phyloP scores from a whole-genome alignment of 2,797 vertebrate genomes.

The Argya squamiceps region DNA sequence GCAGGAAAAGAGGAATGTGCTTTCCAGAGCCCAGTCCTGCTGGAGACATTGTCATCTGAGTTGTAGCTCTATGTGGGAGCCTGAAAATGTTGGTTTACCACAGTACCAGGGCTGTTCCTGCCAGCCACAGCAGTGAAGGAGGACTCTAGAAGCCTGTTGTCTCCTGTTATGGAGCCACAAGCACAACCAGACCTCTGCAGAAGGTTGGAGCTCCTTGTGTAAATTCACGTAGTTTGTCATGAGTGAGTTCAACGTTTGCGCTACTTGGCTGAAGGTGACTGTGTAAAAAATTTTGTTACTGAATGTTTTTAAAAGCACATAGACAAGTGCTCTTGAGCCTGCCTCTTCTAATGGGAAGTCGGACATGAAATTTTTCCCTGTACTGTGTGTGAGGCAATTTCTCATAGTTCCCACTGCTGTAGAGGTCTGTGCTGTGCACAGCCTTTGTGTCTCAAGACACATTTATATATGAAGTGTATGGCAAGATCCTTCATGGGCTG shows the following conservation, averaged over 20 bases:
- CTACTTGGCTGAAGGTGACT: background rate
- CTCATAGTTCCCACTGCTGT: background rate
- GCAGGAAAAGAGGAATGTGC: background rate
- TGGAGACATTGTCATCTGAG: background rate
- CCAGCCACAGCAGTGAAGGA: background rate
- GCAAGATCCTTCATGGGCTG: background rate
- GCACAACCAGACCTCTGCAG: background rate
- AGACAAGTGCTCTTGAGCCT: background rate
- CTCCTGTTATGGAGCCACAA: background rate
- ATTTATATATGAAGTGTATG: background rate
- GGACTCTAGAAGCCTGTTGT: background rate
- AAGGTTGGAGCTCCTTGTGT: fast-evolving
- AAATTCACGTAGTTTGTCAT: fast-evolving
- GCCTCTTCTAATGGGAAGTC: background rate
- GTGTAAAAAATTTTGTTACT: background rate
- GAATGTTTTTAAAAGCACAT: background rate
- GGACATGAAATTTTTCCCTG: background rate
- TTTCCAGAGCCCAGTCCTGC: background rate
- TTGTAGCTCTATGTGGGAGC: background rate
- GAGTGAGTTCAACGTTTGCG: fast-evolving
- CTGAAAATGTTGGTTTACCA: background rate
- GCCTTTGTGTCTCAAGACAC: background rate
- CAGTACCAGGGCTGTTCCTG: background rate
- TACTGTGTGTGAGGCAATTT: background rate
- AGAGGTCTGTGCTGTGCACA: background rate